A percentile compares a stretch with the other conserved stretches of the same genome.
phyloP scores from a whole-genome alignment of 2,888 invertebrate genomes.

The Ophion ventricosus region DNA sequence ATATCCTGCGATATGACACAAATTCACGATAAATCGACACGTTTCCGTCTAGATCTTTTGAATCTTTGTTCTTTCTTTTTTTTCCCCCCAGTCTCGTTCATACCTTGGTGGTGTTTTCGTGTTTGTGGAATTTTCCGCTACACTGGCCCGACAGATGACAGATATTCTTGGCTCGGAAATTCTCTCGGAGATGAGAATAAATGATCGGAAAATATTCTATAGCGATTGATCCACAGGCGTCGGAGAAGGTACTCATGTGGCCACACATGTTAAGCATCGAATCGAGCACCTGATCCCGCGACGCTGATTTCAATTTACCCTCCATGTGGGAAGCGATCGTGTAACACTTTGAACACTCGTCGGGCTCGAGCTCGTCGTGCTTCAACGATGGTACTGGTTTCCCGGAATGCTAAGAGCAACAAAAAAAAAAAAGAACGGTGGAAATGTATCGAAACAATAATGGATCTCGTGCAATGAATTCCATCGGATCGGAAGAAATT shows the following conservation, averaged over 20 bases:
- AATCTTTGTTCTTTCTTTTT: neutral
- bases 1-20: slow-evolving; percentile 72
- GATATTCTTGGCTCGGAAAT: slow-evolving; percentile 87
- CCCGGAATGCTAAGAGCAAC: slow-evolving; percentile 55
- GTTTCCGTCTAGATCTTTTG: too few species aligned
- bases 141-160: slow-evolving; percentile 93
- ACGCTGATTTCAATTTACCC: slow-evolving; percentile 73
- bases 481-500: neutral
- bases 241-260: slow-evolving; percentile 89
- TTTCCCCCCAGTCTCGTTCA: neutral
- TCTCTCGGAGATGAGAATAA: slow-evolving; percentile 86
- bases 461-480: slow-evolving; percentile 27
- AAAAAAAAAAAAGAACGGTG: slow-evolving; percentile 11
- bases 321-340: slow-evolving; percentile 79
- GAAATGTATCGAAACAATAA: neutral
- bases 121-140: slow-evolving; percentile 87
- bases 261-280: slow-evolving; percentile 86
- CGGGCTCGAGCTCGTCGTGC: slow-evolving; percentile 78
- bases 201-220: slow-evolving; percentile 90
- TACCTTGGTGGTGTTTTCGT: slow-evolving; percentile 85
- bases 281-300: slow-evolving; percentile 74
- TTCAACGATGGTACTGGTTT: slow-evolving; percentile 67
- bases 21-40: slow-evolving; percentile 2
- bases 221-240: slow-evolving; percentile 91
- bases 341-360: slow-evolving; percentile 80